Percentiles rank a stretch among this genome's conserved stretches.
phyloP scores from a whole-genome alignment of 2,113 vertebrate species.

The Scopus umbretta region DNA sequence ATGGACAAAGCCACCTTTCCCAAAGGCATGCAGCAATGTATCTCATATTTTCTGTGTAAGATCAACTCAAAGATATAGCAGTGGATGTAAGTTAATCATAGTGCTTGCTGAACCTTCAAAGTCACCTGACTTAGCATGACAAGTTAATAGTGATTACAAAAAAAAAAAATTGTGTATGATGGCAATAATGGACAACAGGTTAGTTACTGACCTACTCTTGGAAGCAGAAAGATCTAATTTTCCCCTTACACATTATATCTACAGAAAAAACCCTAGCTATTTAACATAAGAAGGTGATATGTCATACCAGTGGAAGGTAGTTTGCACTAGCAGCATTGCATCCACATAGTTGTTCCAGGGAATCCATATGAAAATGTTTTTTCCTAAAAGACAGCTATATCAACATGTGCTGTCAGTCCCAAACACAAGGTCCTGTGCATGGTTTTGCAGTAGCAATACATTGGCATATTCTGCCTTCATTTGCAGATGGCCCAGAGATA shows the following conservation, averaged over 20 bases:
- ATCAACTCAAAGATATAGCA: background rate
- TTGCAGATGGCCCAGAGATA: background rate
- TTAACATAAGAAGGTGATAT: background rate
- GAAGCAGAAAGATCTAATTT: background rate
- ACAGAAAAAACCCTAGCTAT: background rate
- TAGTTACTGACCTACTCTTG: background rate
- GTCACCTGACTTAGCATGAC: background rate
- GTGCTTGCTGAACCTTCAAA: background rate
- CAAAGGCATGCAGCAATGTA: background rate
- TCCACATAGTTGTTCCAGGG: background rate
- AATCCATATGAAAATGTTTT: background rate
- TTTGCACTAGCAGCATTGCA: background rate
- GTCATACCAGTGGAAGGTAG: background rate
- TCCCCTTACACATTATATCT: background rate
- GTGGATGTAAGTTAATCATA: background rate
- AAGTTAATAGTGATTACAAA: background rate
- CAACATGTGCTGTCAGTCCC: background rate
- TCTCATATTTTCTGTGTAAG: background rate
- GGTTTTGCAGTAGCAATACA: background rate
- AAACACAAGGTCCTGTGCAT: background rate
- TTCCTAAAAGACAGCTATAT: background rate
- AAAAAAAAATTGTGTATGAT: background rate
- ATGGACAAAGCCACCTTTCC: background rate
- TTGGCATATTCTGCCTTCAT: background rate
- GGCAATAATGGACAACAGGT: background rate